phyloP scores from a whole-genome alignment of 1,140 invertebrate species.

The Oncopodura yosiiana region DNA sequence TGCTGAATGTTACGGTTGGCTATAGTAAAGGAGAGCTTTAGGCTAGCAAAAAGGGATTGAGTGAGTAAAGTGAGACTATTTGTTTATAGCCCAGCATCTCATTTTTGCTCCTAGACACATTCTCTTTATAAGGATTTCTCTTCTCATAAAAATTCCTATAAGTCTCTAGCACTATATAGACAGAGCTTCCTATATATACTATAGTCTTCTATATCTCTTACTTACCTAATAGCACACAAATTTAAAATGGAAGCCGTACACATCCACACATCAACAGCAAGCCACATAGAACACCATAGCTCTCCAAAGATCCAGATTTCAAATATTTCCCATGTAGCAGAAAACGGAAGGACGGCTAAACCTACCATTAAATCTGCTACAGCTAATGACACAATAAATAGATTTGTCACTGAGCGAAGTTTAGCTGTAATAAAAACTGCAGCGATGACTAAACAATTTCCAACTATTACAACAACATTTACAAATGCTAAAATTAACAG shows the following conservation, averaged over 20 bases:
- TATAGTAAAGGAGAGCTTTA: no score
- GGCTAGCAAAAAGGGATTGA: neutral
- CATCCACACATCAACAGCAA: conserved; percentile 92
- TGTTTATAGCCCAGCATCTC: no score
- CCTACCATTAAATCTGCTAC: conserved; percentile 80
- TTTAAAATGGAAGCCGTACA: conserved; percentile 90
- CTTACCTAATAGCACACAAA: conserved; percentile 52
- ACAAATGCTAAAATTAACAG: conserved; percentile 67
- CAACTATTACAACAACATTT: conserved; percentile 73
- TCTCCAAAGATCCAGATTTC: conserved; percentile 87
- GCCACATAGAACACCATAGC: conserved; percentile 83
- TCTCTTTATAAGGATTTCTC: no score
- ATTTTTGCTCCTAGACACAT: no score
- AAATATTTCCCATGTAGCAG: conserved; percentile 66
- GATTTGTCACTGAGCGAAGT: conserved; percentile 82
- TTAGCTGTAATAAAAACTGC: conserved; percentile 80
- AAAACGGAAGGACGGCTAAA: conserved; percentile 79
- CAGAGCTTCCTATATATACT: no score
- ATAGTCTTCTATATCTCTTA: no score
- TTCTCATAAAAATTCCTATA: no score
- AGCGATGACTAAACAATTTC: conserved; percentile 82
- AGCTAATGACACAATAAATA: conserved; percentile 88
- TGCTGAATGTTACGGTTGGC: no score
- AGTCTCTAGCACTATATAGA: no score
- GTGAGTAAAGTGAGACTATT: no score